Percentiles rank a stretch among this genome's conserved stretches.
Conservation (phyloP, 2,797 vertebrate genomes). For the Lithobates sylvaticus region DNA sequence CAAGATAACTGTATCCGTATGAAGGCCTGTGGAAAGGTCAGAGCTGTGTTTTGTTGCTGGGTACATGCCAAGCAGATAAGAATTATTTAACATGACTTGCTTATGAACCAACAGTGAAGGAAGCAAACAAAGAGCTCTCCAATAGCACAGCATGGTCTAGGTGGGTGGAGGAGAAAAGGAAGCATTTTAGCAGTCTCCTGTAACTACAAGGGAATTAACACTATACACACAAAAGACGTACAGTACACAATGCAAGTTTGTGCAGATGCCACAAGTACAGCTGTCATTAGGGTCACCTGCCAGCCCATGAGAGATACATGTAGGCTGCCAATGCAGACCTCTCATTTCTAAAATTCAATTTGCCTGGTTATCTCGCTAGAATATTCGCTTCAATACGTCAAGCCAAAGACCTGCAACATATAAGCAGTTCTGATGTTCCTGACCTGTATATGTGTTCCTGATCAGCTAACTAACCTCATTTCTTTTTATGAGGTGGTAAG, state of each 20-base stretch:
- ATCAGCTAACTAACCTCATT: too few relatives aligned
- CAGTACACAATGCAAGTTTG: not conserved
- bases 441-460: too few relatives aligned
- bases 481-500: too few relatives aligned
- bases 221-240: not conserved
- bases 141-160: not conserved
- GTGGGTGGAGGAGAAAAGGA: not conserved
- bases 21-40: constrained; percentile 7
- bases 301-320: too few relatives aligned
- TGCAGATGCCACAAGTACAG: not conserved
- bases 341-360: too few relatives aligned
- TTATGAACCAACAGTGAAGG: not conserved
- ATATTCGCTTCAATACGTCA: too few relatives aligned
- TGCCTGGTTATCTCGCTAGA: too few relatives aligned
- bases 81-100: not conserved
- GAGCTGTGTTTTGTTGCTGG: not conserved
- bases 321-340: too few relatives aligned
- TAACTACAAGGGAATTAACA: not conserved
- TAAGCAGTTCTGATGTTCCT: too few relatives aligned
- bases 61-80: constrained; percentile 13
- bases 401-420: too few relatives aligned
- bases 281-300: too few relatives aligned
- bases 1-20: not conserved
- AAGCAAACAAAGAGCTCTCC: constrained; percentile 4
- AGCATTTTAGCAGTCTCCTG: not conserved